phyloP scores from a whole-genome alignment of 2,797 vertebrate species.

The Gambelia wislizenii region DNA sequence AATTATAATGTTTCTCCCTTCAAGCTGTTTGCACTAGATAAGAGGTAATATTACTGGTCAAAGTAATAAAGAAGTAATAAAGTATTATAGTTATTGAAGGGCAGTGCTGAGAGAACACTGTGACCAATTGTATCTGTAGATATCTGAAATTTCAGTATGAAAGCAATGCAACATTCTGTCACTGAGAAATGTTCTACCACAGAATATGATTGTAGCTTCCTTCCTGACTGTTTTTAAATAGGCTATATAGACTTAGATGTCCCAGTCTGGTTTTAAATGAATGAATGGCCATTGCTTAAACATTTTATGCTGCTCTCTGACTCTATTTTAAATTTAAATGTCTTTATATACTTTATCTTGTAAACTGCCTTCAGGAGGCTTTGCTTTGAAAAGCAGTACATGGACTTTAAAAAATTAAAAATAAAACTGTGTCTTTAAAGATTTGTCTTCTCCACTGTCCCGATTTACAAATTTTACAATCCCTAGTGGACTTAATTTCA shows the following conservation, averaged over 20 bases:
- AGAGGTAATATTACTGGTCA: constrained; percentile 12
- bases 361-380: not conserved
- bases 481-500: constrained; percentile 24
- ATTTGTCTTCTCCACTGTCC: constrained; percentile 43
- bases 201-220: not conserved
- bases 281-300: not conserved
- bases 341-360: not conserved
- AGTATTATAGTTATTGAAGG: not conserved
- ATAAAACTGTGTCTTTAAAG: not conserved
- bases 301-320: not conserved
- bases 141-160: not conserved
- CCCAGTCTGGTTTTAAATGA: not conserved
- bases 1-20: constrained; percentile 42
- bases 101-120: not conserved
- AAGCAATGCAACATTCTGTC: not conserved
- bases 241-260: not conserved
- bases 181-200: not conserved
- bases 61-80: not conserved
- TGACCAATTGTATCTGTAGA: not conserved
- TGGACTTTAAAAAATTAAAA: too few species aligned
- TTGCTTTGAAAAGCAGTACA: not conserved
- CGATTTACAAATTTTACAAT: constrained; percentile 25
- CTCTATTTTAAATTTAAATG: not conserved
- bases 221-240: not conserved
- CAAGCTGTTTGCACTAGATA: constrained; percentile 13